Conservation (phyloP, 1,140 invertebrate species). For the Lamellibrachia luymesi region DNA sequence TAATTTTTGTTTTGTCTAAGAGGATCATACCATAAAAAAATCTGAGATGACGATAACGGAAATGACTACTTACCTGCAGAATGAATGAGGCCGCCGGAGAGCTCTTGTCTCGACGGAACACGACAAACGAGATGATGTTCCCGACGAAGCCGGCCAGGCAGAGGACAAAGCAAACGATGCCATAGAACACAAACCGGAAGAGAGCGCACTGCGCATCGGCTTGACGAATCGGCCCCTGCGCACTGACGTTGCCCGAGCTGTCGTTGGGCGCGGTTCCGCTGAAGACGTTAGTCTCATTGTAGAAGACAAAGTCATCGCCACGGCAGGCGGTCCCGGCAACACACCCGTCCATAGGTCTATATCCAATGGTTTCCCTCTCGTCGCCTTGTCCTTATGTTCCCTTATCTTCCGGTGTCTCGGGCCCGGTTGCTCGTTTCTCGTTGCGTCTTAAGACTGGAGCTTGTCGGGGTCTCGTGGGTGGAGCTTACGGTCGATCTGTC, state of each 20-base stretch:
- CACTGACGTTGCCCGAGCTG: not conserved
- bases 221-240: not conserved
- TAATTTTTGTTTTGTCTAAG: no score
- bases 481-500: not conserved
- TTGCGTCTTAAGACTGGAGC: no score
- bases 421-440: no score
- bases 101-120: slow-evolving; percentile 13
- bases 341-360: not conserved
- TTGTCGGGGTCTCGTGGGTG: no score
- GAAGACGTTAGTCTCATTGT: not conserved
- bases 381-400: not conserved
- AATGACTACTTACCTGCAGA: not conserved
- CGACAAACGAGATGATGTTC: slow-evolving; percentile 13
- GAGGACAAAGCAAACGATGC: not conserved
- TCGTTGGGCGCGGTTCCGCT: not conserved
- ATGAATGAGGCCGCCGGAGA: slow-evolving; percentile 15
- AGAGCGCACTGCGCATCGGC: not conserved
- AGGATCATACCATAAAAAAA: no score
- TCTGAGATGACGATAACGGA: not conserved
- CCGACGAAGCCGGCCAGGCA: slow-evolving; percentile 18
- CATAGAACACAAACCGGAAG: slow-evolving; percentile 17
- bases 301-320: not conserved
- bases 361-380: not conserved
- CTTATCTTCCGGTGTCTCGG: not conserved
- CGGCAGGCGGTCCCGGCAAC: not conserved